Evolutionary conservation across 2,888 invertebrate species (phyloP).

Genomic region (Lagria hirta): DNA sequence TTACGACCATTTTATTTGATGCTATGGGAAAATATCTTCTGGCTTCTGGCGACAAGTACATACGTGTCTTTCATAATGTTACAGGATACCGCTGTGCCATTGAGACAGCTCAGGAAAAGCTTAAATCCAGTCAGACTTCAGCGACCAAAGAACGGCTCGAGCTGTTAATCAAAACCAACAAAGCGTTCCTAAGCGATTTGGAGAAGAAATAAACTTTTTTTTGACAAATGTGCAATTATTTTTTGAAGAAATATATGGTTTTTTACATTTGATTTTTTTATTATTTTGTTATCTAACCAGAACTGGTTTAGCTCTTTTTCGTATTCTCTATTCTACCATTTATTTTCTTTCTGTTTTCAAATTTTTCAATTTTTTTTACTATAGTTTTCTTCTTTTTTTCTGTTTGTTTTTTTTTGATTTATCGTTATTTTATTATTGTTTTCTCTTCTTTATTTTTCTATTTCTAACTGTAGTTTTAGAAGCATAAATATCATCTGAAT

Average conservation of each 20-base stretch:
- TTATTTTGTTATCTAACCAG: constrained; percentile 1
- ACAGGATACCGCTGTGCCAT: constrained; percentile 63
- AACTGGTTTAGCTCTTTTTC: too few relatives aligned
- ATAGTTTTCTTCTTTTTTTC: too few relatives aligned
- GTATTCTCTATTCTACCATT: too few relatives aligned
- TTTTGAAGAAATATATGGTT: constrained; percentile 10
- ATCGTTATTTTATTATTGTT: too few relatives aligned
- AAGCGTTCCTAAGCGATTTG: constrained; percentile 37
- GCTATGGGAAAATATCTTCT: constrained; percentile 72
- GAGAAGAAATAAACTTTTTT: constrained; percentile 13
- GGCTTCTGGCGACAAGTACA: constrained; percentile 72
- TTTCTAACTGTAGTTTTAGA: too few relatives aligned
- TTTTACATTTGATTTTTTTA: constrained; percentile 3
- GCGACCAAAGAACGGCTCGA: constrained; percentile 78
- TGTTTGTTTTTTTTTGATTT: too few relatives aligned
- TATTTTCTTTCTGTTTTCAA: too few relatives aligned
- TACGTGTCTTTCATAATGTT: constrained; percentile 78
- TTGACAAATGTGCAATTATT: too few relatives aligned
- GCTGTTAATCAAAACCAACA: constrained; percentile 66
- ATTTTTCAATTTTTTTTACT: too few relatives aligned
- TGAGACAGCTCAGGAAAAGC: constrained; percentile 55
- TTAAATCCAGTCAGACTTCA: constrained; percentile 64
- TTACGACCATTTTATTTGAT: constrained; percentile 73
- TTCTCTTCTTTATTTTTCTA: too few relatives aligned
- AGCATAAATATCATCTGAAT: too few relatives aligned